Base-by-base conservation (phyloP, 2,888 invertebrate species). In the Eilema depressum region DNA sequence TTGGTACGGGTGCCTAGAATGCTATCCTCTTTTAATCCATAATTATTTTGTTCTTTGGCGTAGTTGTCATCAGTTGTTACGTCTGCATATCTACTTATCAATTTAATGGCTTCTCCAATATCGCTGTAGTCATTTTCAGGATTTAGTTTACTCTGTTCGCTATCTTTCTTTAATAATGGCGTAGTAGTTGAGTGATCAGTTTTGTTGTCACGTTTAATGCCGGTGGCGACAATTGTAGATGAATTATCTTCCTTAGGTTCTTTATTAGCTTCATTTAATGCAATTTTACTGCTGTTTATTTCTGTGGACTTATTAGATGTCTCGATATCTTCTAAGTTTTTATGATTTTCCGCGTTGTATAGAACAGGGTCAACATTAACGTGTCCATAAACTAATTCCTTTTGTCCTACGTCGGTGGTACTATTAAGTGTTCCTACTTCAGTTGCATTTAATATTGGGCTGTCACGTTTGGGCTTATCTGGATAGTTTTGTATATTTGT, bases 61-160 rank as follows among this genome's bases (percentile, higher is more conserved):
- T 91, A 95, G 82, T 91, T 94, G 78, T 95, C 95, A 79, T 95
- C 95, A 53, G 95, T 95, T 37, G 94, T 94, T 57, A 95, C 95
- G 86, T 95, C 95, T 56, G 95, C 95, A 82, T 93, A 95, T 75
- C 95, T 89, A 81, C 95, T 95, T 79, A 95, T 95, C 65, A 95
- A 83, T 86, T 95, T 95, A 68, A 95, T 95, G 75, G 95, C 95
- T 87, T 95, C 95, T 73, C 95, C 95, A 66, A 95, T 94, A 75
- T 95, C 93, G 25, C 93, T 92, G 75, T 94, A 95, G 81, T 95
- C 95, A 71, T 89, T 93, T 88, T 95, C 95, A 60, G 95, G 95
- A 75, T 90, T 94, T 37, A 95, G 86, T 87, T 95, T 95, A 69
- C 85, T 89, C 79, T 89, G 88, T 70, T 92, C 93, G 69, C 81